phyloP scores from a whole-genome alignment of 2,113 vertebrate genomes.

The Eonycteris spelaea region DNA sequence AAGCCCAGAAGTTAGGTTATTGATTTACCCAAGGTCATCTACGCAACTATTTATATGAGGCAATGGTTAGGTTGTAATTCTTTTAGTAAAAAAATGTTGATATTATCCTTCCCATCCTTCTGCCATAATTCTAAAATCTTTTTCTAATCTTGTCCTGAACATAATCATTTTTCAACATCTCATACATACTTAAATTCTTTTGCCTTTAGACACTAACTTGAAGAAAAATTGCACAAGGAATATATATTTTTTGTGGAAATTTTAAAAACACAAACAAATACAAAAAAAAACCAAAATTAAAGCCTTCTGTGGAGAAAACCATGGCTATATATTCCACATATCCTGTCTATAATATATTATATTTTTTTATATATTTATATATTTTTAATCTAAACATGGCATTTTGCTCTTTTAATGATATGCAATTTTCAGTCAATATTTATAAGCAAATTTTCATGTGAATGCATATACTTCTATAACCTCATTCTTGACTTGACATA shows the following conservation, averaged over 20 bases:
- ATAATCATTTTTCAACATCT: not conserved
- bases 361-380: too few species aligned
- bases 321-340: not conserved
- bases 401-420: not conserved
- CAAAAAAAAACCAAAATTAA: not conserved
- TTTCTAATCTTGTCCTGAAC: not conserved
- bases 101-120: not conserved
- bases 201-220: not conserved
- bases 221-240: not conserved
- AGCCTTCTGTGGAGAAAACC: not conserved
- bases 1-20: not conserved
- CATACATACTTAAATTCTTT: not conserved
- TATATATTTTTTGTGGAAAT: not conserved
- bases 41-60: not conserved
- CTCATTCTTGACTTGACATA: not conserved
- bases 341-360: not conserved
- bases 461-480: not conserved
- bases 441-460: not conserved
- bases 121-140: not conserved
- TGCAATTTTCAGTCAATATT: not conserved
- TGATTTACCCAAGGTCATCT: not conserved
- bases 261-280: not conserved
- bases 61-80: not conserved
- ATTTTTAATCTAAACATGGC: not conserved
- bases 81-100: conserved; percentile 12